Base-by-base conservation (phyloP, 2,113 vertebrate genomes). In the Tylochromis polylepis region DNA sequence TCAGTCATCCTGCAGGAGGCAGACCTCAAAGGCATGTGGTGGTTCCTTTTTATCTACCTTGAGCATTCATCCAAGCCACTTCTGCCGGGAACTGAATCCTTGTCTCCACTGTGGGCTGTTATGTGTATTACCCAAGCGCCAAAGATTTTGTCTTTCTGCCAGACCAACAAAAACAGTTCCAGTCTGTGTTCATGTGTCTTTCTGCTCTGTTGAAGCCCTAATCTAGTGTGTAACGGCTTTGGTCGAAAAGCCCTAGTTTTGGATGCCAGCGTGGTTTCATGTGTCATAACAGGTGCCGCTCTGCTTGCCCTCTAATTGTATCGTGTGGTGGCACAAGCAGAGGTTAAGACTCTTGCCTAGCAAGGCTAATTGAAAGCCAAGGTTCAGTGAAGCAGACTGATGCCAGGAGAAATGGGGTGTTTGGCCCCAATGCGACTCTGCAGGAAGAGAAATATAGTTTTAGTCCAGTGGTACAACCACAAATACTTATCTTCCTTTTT, bases 361-460 rank as follows among this genome's bases (percentile, higher is more conserved):
- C 79, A 15, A 53, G 51, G 79, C 84, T 75, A 81, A 78, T 51
- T 34, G 60, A 43, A 88, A 86, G 93, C 88, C 92, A 88, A 85
- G 80, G 82, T 57, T 91, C 75, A 77, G 85, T 14, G 29, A 31
- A 85, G 83, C 9, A 16, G 81, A 57, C 51, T 4, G 8, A 49
- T 79, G 92, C 91, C 92, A 93, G 90, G 51, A 83, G 85, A 90
- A 91, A 89, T 84, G 83, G 75, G 77, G 83, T 82, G 59, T 41
- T 84, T 31, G 51, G 82, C 51, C n/a, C 15, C n/a, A 20, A 83
- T 59, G 31, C 1, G 81, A 51, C 77, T 84, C 31, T 83, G 86
- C 85, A 81, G 85, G 77, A 92, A 90, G 86, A 89, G 87, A 92
- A 94, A 89, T 79, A 79, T 82, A 80, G 77, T 79, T 85, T 95